Percentiles rank a stretch among this genome's conserved stretches.
phyloP scores from a whole-genome alignment of 2,888 invertebrate genomes.

The Leucania comma region DNA sequence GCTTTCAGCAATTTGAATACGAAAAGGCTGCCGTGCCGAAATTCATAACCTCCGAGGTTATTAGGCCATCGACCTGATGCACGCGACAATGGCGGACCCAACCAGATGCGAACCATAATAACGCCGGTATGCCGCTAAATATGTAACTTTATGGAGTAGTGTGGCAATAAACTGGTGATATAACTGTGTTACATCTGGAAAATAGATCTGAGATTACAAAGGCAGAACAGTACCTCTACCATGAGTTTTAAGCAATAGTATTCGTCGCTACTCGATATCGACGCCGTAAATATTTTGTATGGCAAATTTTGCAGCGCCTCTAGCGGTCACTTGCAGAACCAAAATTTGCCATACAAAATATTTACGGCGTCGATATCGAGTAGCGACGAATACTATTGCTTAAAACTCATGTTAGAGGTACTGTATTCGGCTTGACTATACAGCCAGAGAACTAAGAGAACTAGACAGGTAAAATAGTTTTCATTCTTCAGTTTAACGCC shows the following conservation, averaged over 20 bases:
- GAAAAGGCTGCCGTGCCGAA: conserved; percentile 67
- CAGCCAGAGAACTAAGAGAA: neutral
- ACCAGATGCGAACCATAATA: conserved; percentile 44
- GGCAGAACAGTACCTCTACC: neutral
- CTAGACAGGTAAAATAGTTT: neutral
- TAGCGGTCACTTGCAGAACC: no score
- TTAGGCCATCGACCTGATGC: conserved; percentile 68
- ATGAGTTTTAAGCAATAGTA: no score
- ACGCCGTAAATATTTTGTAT: no score
- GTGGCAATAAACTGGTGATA: conserved; percentile 26
- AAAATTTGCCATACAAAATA: no score
- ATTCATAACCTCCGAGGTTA: conserved; percentile 69
- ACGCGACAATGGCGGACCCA: conserved; percentile 56
- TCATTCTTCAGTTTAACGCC: no score
- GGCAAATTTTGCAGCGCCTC: no score
- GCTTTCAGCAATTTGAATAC: conserved; percentile 53
- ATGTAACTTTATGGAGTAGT: conserved; percentile 32
- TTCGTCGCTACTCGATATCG: no score
- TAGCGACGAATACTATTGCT: no score
- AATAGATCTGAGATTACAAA: conserved; percentile 38
- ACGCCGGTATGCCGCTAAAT: conserved; percentile 30
- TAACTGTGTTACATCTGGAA: conserved; percentile 41
- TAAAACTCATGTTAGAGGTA: no score
- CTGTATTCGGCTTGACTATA: neutral
- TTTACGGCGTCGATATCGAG: no score